A percentile compares a stretch with the other conserved stretches of the same genome.
phyloP scores from a whole-genome alignment of 2,797 vertebrate genomes.

The Emydoidea blandingii region DNA sequence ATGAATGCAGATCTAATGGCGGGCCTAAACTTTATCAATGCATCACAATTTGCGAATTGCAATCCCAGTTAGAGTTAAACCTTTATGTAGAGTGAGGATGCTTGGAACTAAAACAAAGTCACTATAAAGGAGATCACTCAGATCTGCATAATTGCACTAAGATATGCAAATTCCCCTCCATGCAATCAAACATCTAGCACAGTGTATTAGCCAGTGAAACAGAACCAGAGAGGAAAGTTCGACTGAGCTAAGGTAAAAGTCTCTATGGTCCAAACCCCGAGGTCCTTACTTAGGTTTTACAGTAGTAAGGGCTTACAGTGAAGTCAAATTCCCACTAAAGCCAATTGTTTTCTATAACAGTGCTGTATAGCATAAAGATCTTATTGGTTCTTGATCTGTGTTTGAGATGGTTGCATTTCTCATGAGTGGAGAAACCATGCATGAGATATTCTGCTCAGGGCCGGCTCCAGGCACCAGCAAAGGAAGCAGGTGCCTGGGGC shows the following conservation, averaged over 20 bases:
- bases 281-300: constrained; percentile 35
- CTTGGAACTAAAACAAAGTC: not conserved
- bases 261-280: not conserved
- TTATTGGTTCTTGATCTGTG: not conserved
- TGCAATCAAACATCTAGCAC: not conserved
- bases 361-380: constrained; percentile 37
- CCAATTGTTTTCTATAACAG: constrained; percentile 64
- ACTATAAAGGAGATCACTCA: constrained; percentile 3
- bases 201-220: not conserved
- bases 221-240: not conserved
- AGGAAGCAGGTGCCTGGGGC: too few species aligned
- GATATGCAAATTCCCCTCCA: not conserved
- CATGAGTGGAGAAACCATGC: not conserved
- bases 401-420: constrained; percentile 53
- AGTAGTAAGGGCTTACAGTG: not conserved
- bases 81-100: not conserved
- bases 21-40: not conserved
- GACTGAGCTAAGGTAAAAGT: not conserved
- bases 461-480: too few species aligned
- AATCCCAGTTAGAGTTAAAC: not conserved
- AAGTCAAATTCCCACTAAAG: constrained; percentile 1
- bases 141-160: not conserved
- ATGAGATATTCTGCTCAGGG: not conserved
- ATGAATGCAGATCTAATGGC: not conserved
- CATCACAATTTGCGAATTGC: fast-evolving